Evolutionary conservation across 2,888 invertebrate genomes (phyloP), one percentile per base, ranked within the genome.

Genomic region (Dynastes tityus): DNA sequence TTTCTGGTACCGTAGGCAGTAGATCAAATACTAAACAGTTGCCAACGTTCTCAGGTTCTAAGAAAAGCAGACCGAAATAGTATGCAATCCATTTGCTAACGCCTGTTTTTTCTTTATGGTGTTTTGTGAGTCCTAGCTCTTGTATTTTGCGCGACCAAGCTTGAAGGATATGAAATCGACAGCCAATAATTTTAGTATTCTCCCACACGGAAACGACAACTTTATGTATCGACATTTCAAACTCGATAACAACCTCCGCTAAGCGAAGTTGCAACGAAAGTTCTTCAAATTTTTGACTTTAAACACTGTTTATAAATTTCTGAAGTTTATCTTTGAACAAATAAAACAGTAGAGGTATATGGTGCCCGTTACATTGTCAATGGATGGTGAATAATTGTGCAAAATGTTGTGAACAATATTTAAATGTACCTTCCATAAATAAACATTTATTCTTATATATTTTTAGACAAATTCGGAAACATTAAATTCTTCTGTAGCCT

Each of bases 11-110:
- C 29, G 4, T 4, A 63, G 2, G 5, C 29, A 63, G 5, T 63
- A 63, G 63, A 63, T 63, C 63, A 29, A 63, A 29, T 63, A 63
- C 32, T 63, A 9, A 63, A 63, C 8, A 63, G 27, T 63, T 63
- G 63, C 29, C 63, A 63, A 63, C 63, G 29, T 27, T 63, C 29
- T 63, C 63, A 63, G 29, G 29, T 63, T 63, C 8, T 63, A 63
- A 22, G 8, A 32, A 32, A 22, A 63, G 13, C 2, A 63, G 63
- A 63, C 29, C 29, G 9, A 32, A 29, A 63, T 11, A 63, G 6
- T 45, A 45, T 9, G 9, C 9, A 45, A 45, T 45, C 11, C 2
- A 9, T 40, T 40, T 40, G 40, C 55, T 2, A 63, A 27, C 1
- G 29, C 27, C 63, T 29, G 63, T 0, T 63, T 63, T 63, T 27